These are phyloP conservation scores for Brienomyrus longianalis DNA, from an alignment of 2,113 vertebrate species.

Conservation along the genomic window DNA sequence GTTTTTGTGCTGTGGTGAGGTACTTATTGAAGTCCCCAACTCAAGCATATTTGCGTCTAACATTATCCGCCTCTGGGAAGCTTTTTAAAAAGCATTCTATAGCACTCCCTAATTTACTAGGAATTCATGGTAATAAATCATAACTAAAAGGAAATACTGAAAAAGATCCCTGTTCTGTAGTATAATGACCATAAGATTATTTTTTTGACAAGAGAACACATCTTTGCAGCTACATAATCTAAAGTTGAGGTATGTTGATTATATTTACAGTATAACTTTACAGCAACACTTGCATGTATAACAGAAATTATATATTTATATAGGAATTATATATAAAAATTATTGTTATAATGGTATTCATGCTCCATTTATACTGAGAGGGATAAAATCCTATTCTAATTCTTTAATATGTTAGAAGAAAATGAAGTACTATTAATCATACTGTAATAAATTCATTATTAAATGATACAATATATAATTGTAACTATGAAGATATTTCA, in stretches of 20 bases:
- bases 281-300: neutral
- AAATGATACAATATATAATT: neutral
- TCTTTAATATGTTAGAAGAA: neutral
- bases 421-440: neutral
- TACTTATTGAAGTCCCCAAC: neutral
- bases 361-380: neutral
- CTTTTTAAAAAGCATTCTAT: neutral
- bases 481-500: neutral
- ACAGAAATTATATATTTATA: neutral
- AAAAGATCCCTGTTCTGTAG: neutral
- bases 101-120: neutral
- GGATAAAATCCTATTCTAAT: neutral
- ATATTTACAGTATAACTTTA: neutral
- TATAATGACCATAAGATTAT: neutral
- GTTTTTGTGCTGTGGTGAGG: neutral
- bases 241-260: neutral
- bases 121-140: neutral
- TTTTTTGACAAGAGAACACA: neutral
- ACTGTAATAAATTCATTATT: neutral
- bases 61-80: neutral
- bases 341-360: neutral
- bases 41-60: slow-evolving; percentile 8
- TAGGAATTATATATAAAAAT: neutral
- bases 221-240: neutral
- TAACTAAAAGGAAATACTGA: neutral